Conservation (phyloP, 2,888 invertebrate genomes). For the Diarsia brunnea region DNA sequence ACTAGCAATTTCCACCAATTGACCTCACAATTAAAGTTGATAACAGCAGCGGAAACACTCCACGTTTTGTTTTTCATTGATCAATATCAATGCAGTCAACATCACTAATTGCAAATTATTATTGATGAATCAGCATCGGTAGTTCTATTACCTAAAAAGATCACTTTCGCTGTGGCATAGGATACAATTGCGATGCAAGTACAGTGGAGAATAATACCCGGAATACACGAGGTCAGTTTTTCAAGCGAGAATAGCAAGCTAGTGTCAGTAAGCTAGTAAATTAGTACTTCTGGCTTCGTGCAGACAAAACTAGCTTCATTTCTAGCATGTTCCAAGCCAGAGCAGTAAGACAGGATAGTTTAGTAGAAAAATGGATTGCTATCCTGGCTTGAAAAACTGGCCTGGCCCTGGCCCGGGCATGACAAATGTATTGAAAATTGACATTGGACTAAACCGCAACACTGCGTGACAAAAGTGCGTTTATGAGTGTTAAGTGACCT, state of each 20-base stretch:
- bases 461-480: constrained; percentile 1
- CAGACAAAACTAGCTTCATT: too few relatives aligned
- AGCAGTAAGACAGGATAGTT: too few relatives aligned
- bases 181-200: constrained; percentile 7
- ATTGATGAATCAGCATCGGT: neutral
- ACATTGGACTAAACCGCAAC: constrained; percentile 4
- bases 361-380: too few relatives aligned
- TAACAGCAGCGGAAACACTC: constrained; percentile 49
- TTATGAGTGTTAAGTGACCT: neutral
- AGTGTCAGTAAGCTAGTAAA: too few relatives aligned
- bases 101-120: neutral
- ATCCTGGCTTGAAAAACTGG: too few relatives aligned
- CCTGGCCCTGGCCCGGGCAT: too few relatives aligned
- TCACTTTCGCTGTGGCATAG: constrained; percentile 40
- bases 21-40: constrained; percentile 55
- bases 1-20: constrained; percentile 53
- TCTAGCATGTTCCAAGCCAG: too few relatives aligned
- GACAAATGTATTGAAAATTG: constrained; percentile 8
- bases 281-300: too few relatives aligned
- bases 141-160: constrained; percentile 19
- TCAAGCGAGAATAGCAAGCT: too few relatives aligned
- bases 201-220: constrained; percentile 7
- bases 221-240: too few relatives aligned
- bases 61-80: constrained; percentile 27
- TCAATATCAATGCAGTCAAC: constrained; percentile 1